These are phyloP conservation scores for Wasmannia auropunctata DNA, from an alignment of 1,140 invertebrate species.

Conservation along the genomic window DNA sequence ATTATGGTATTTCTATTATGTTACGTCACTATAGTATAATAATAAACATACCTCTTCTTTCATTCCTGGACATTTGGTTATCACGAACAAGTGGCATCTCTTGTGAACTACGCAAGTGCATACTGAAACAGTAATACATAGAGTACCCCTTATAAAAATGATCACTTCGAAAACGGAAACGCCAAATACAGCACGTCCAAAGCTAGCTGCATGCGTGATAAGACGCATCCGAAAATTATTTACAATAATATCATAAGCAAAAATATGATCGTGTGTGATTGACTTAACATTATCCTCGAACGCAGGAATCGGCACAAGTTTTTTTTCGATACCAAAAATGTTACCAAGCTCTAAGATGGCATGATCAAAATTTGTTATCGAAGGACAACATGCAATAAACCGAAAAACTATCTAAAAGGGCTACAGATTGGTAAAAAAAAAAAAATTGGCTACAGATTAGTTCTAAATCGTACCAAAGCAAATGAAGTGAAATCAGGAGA, in stretches of 20 bases:
- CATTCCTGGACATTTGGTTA: slow-evolving; percentile 98
- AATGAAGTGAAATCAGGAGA: slow-evolving; percentile 10
- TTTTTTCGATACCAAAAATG: slow-evolving; percentile 24
- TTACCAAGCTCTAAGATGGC: slow-evolving; percentile 1
- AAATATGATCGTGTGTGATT: slow-evolving; percentile 60
- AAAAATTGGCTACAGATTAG: too few relatives aligned
- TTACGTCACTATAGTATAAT: background rate
- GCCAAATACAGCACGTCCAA: slow-evolving; percentile 70
- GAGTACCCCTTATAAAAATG: slow-evolving; percentile 39
- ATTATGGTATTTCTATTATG: slow-evolving; percentile 7
- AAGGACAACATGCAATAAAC: slow-evolving; percentile 23
- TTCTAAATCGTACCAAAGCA: background rate
- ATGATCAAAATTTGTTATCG: background rate
- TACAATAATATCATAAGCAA: slow-evolving; percentile 43
- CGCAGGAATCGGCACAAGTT: background rate
- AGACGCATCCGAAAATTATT: slow-evolving; percentile 63
- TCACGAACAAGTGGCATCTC: slow-evolving; percentile 96
- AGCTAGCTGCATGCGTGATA: slow-evolving; percentile 76
- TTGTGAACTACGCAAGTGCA: slow-evolving; percentile 99
- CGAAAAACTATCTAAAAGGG: background rate
- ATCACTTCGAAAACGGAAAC: slow-evolving; percentile 3
- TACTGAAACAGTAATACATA: slow-evolving; percentile 88
- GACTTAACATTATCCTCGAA: slow-evolving; percentile 2
- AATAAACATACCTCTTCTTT: slow-evolving; percentile 91
- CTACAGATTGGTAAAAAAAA: too few relatives aligned